These are phyloP conservation scores for Coleophora deauratella DNA, from an alignment of 2,888 invertebrate genomes.

Conservation along the genomic window DNA sequence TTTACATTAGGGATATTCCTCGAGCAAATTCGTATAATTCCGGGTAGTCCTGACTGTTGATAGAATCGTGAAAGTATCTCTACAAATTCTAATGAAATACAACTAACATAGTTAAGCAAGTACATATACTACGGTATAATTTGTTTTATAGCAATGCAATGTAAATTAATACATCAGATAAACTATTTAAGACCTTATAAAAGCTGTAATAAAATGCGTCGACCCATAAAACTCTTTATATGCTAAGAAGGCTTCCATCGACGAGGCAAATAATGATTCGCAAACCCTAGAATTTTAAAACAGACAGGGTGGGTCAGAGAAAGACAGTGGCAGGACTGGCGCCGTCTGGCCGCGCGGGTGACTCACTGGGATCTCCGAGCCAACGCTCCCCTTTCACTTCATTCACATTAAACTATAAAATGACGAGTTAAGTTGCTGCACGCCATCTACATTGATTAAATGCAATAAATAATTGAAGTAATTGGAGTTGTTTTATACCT, in stretches of 20 bases:
- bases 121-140: no score
- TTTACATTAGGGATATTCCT: no score
- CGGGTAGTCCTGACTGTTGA: no score
- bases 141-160: no score
- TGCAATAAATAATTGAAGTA: slow-evolving; percentile 18
- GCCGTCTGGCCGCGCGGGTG: slow-evolving; percentile 29
- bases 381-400: slow-evolving; percentile 45
- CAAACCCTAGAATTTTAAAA: slow-evolving; percentile 26
- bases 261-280: slow-evolving; percentile 34
- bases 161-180: no score
- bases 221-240: slow-evolving; percentile 37
- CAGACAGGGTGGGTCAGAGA: slow-evolving; percentile 30
- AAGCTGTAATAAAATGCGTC: slow-evolving; percentile 6
- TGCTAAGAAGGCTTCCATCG: slow-evolving; percentile 35
- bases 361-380: slow-evolving; percentile 60
- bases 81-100: no score
- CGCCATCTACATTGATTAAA: slow-evolving; percentile 20
- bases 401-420: slow-evolving; percentile 55
- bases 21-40: no score
- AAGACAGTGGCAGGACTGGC: slow-evolving; percentile 35
- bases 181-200: neutral
- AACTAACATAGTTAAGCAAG: no score
- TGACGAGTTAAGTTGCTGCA: slow-evolving; percentile 24
- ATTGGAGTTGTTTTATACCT: neutral
- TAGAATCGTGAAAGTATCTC: no score